Conservation (phyloP, 2,888 invertebrate genomes). For the Thymelicus acteon region DNA sequence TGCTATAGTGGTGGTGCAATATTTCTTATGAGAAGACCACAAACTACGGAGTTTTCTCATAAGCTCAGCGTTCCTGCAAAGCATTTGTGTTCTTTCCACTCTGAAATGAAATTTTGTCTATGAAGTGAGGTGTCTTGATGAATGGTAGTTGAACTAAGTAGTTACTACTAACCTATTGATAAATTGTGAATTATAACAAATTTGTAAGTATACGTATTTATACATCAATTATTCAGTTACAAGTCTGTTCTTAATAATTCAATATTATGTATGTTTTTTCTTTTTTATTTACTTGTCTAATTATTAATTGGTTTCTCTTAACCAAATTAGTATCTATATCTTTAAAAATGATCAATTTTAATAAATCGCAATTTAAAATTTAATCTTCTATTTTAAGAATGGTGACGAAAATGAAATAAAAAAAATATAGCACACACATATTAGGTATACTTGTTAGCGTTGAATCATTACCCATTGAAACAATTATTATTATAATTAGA, state of each 20-base stretch:
- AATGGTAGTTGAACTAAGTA: neutral
- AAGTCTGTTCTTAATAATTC: too few relatives aligned
- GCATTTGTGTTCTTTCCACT: slow-evolving; percentile 85
- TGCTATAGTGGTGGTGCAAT: slow-evolving; percentile 74
- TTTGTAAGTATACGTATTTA: neutral
- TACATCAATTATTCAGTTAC: too few relatives aligned
- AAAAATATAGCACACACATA: neutral
- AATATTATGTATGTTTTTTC: too few relatives aligned
- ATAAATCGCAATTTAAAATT: too few relatives aligned
- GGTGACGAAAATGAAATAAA: neutral
- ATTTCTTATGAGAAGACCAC: slow-evolving; percentile 86
- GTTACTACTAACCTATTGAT: too few relatives aligned
- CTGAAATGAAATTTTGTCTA: slow-evolving; percentile 75
- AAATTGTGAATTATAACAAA: neutral
- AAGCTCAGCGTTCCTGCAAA: slow-evolving; percentile 86
- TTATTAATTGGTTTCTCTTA: too few relatives aligned
- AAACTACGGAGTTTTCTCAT: slow-evolving; percentile 85
- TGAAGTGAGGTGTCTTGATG: slow-evolving; percentile 37
- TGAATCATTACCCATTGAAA: slow-evolving; percentile 50
- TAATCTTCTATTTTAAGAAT: neutral
- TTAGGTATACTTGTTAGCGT: slow-evolving; percentile 36
- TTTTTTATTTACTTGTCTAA: too few relatives aligned
- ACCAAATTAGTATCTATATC: too few relatives aligned
- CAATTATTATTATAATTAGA: neutral
- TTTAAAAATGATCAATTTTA: too few relatives aligned